Evolutionary conservation across 2,113 vertebrate species (phyloP).

Genomic region (Boleophthalmus pectinirostris): DNA sequence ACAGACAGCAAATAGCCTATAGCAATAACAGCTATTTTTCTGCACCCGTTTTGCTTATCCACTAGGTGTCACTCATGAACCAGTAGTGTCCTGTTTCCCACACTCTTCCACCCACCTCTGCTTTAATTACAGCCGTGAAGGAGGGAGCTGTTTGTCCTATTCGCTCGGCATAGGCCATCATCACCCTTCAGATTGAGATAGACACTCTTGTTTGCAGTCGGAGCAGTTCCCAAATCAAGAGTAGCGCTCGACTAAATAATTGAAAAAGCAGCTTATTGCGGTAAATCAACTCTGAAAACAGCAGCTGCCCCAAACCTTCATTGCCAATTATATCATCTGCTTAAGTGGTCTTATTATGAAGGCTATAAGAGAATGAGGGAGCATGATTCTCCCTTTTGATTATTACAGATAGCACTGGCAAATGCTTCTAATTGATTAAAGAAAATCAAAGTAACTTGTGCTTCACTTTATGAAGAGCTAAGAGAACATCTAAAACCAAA

Average conservation of each 20-base stretch:
- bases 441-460: constrained; percentile 6
- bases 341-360: constrained; percentile 35
- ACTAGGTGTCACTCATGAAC: constrained; percentile 70
- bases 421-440: constrained; percentile 12
- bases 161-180: constrained; percentile 45
- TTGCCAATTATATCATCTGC: constrained; percentile 34
- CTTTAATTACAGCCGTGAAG: constrained; percentile 57
- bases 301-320: constrained; percentile 36
- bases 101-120: constrained; percentile 48
- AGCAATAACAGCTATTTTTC: background rate
- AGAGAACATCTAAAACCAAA: constrained; percentile 24
- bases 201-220: constrained; percentile 56
- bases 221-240: constrained; percentile 57
- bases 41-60: constrained; percentile 35
- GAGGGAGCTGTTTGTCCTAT: constrained; percentile 59
- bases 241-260: constrained; percentile 35
- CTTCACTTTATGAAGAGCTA: constrained; percentile 26
- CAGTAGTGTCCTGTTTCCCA: constrained; percentile 29
- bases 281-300: constrained; percentile 57
- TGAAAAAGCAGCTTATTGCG: constrained; percentile 29
- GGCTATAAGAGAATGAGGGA: constrained; percentile 21
- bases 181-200: constrained; percentile 52
- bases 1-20: too few relatives aligned
- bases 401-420: background rate
- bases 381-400: constrained; percentile 7